Base-by-base conservation (phyloP, 2,888 invertebrate genomes). In the Artemia sinica region DNA sequence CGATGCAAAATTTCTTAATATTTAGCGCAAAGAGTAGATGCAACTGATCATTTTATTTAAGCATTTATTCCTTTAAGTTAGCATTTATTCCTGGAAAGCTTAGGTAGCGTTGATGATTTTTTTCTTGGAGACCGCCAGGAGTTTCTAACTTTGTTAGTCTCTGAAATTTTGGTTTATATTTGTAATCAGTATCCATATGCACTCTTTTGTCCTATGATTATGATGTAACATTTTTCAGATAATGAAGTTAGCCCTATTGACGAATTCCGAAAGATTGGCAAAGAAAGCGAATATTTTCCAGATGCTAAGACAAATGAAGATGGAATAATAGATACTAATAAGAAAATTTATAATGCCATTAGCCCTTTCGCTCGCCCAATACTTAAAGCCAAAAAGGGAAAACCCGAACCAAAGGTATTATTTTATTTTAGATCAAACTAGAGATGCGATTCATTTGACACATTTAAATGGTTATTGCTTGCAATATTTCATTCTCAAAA, bases 231-330 rank as follows among this genome's bases (percentile, higher is more conserved):
- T 28, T 58, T 41, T 58, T 58, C 11, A 58, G 63, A 8, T 58
- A 10, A 58, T 58, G 63, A 58, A 28, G 28, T 28, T n/a, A 58
- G 63, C 11, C n/a, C 63, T 8, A 58, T 58, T 28, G 63, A 58
- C 63, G 63, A 58, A 58, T 58, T 58, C 63, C 63, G 63, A 58
- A 58, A 58, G 63, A 28, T 58, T 10, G 63, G 63, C 63, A 58
- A 58, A 58, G 63, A 58, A 28, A 58, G 63, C 28, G 63, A 58
- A 58, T 58, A 58, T 58, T 28, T 58, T 18, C 63, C 63, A 1
- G 63, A 58, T 28, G 63, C n/a, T 18, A 28, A 28, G 8, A 28
- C 28, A n/a, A 28, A 10, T 18, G 63, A 58, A n/a, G 63, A 58
- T 28, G 8, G n/a, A 28, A n/a, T 18, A 18, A 28, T 18, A n/a